Evolutionary conservation across 2,888 invertebrate species (phyloP).

Genomic region (Ommatoiulus sabulosus): DNA sequence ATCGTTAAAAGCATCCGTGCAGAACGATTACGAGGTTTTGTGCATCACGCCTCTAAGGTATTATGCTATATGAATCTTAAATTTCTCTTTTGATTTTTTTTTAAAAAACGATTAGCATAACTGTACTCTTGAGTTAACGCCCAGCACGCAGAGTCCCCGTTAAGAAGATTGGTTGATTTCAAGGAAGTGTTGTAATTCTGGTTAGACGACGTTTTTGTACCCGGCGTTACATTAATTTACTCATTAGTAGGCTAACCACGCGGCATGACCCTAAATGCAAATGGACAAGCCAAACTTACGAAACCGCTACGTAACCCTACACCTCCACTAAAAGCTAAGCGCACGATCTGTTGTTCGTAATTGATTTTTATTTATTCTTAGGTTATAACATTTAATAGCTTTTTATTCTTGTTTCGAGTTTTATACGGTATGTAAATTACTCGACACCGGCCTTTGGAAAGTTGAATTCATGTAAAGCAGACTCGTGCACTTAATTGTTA

Average conservation of each 20-base stretch:
- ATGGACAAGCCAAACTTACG: background rate
- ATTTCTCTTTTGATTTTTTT: background rate
- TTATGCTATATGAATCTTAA: constrained; percentile 34
- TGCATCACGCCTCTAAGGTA: background rate
- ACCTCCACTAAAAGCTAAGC: background rate
- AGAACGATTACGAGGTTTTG: background rate
- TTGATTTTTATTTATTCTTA: constrained; percentile 5
- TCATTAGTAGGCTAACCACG: constrained; percentile 34
- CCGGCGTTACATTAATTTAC: background rate
- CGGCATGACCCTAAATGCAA: background rate
- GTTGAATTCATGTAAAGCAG: background rate
- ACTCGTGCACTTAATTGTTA: background rate
- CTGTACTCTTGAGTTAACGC: constrained; percentile 2
- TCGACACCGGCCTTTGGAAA: background rate
- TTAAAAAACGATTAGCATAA: background rate
- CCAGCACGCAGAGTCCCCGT: background rate
- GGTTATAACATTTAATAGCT: background rate
- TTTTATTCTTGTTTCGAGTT: background rate
- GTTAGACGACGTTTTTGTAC: constrained; percentile 11
- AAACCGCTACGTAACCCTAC: background rate
- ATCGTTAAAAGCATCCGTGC: background rate
- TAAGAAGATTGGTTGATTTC: constrained; percentile 22
- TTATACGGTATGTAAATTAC: background rate
- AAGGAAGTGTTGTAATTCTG: constrained; percentile 22
- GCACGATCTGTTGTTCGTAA: background rate